phyloP scores from a whole-genome alignment of 1,140 invertebrate species.

The Proctacanthus coquilletti region DNA sequence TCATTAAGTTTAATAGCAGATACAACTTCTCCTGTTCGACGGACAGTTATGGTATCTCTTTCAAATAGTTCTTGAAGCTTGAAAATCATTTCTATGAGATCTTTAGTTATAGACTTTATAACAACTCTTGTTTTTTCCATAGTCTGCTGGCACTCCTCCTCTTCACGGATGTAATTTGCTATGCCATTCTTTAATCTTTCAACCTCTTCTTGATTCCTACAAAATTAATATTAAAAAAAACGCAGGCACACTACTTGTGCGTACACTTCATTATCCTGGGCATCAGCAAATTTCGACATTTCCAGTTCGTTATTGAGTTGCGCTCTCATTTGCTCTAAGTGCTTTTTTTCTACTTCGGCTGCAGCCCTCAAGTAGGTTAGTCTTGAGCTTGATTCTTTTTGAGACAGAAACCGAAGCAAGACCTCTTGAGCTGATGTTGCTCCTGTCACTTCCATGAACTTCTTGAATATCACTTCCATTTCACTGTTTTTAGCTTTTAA shows the following conservation, averaged over 20 bases:
- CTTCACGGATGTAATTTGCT: conserved; percentile 30
- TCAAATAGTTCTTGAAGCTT: conserved; percentile 29
- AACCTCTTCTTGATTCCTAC: conserved; percentile 49
- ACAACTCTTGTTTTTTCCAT: conserved; percentile 32
- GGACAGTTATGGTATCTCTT: conserved; percentile 19
- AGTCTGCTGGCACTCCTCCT: conserved; percentile 29
- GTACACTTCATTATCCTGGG: conserved; percentile 63
- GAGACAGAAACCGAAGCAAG: conserved; percentile 51
- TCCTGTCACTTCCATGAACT: conserved; percentile 56
- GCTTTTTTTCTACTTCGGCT: conserved; percentile 54
- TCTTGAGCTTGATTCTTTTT: conserved; percentile 50
- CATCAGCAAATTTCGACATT: conserved; percentile 58
- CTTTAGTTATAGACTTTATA: conserved; percentile 34
- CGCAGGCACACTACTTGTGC: conserved; percentile 17
- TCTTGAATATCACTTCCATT: conserved; percentile 51
- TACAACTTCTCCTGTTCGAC: too few relatives aligned
- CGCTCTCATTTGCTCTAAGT: conserved; percentile 49
- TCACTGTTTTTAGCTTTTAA: conserved; percentile 27
- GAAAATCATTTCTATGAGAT: conserved; percentile 28
- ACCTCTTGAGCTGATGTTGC: conserved; percentile 57
- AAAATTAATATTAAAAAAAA: conserved; percentile 15
- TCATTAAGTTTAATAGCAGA: conserved; percentile 6
- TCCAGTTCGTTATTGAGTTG: conserved; percentile 51
- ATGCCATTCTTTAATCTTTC: conserved; percentile 42
- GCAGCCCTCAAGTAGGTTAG: conserved; percentile 48